Evolutionary conservation across 2,113 vertebrate species (phyloP), one percentile per base, ranked within the genome.

Genomic region (Podiceps cristatus): DNA sequence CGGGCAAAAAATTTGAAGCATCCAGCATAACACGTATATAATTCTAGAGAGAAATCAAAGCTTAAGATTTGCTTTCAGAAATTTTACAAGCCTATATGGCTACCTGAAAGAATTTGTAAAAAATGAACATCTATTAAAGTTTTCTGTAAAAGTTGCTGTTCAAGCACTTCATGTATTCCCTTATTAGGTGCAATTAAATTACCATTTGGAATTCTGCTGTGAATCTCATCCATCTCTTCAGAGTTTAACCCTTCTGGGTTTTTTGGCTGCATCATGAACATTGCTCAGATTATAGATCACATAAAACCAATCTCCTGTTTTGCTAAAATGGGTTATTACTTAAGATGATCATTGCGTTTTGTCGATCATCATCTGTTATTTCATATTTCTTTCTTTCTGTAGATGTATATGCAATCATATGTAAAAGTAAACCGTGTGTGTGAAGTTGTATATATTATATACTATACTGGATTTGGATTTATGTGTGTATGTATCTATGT

Each of bases 11-110:
- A 52, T 49, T 10, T 59, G 33, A 77, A 13, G 14, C 2, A 27
- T 47, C 2, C 13, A 73, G 11, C 1, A 2, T 33, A 19, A 40
- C 3, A 1, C n/a, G 3, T 28, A 3, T 20, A 6, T 18, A 60
- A 35, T 86, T 56, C 25, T 29, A 52, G 49, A 60, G 7, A 45
- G 13, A n/a, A 74, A 33, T 50, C 15, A 33, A 73, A 60, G 2
- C 23, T 62, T 15, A 82, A n/a, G 11, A 25, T 73, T 68, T 72
- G 1, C 24, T 76, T 72, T 64, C 28, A 55, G 16, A 11, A 52
- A 17, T 49, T 69, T 80, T 60, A 35, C 7, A 29, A 33, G 10
- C 31, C 16, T 64, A 17, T 18, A 28, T 64, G 35, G 10, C 29
- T 73, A 31, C 25, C 10, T 49, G 20, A 35, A 72, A 68, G 5